Conservation (phyloP, 2,797 vertebrate genomes). For the Lagodon rhomboides region DNA sequence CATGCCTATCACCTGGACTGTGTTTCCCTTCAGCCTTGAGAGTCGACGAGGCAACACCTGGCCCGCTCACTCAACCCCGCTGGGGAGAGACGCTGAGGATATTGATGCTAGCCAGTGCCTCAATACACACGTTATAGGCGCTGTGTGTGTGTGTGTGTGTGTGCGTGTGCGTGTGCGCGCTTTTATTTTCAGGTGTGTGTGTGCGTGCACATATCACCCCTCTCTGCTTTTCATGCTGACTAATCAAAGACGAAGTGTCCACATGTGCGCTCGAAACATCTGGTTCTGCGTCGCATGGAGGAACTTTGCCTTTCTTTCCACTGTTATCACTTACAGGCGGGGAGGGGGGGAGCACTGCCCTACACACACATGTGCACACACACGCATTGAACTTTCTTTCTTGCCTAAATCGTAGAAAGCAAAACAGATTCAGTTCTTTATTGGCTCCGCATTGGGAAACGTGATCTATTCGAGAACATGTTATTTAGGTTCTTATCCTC, state of each 20-base stretch:
- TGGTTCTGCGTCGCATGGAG: constrained; percentile 75
- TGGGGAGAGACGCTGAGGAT: constrained; percentile 33
- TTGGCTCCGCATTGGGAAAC: constrained; percentile 25
- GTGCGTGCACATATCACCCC: constrained; percentile 24
- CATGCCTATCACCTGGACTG: constrained; percentile 76
- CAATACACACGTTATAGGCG: constrained; percentile 31
- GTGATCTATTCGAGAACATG: constrained; percentile 34
- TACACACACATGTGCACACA: constrained; percentile 6
- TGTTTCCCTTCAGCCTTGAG: constrained; percentile 59
- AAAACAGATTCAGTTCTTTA: constrained; percentile 49
- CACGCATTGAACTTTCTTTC: constrained; percentile 5
- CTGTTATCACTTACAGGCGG: constrained; percentile 70
- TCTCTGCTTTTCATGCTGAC: constrained; percentile 64
- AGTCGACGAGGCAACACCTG: constrained; percentile 72
- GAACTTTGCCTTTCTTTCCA: constrained; percentile 74
- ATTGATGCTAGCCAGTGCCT: constrained; percentile 65
- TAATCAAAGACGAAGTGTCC: constrained; percentile 77
- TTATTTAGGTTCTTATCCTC: constrained; percentile 15
- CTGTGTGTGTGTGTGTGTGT: not conserved
- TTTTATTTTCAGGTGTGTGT: constrained; percentile 4
- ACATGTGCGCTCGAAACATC: constrained; percentile 80
- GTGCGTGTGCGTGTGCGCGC: constrained; percentile 16
- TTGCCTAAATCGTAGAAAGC: constrained; percentile 37
- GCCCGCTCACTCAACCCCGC: constrained; percentile 68
- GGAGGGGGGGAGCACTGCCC: constrained; percentile 31